Percentiles rank a stretch among this genome's conserved stretches.
phyloP scores from a whole-genome alignment of 2,888 invertebrate genomes.

The Erebia epiphron region DNA sequence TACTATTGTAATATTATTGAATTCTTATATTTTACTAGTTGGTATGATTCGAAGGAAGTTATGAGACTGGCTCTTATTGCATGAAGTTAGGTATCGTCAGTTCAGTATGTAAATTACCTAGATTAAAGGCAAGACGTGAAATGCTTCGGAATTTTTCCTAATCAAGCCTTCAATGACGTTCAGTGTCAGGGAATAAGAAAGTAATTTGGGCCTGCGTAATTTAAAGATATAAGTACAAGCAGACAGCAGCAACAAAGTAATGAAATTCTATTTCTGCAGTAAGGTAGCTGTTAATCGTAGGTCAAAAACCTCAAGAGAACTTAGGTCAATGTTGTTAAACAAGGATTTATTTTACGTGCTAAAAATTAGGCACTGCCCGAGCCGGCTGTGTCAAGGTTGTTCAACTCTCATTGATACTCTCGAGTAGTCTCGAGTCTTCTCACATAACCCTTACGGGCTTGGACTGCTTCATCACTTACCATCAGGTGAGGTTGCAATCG shows the following conservation, averaged over 20 bases:
- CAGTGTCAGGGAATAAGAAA: not conserved
- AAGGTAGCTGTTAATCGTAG: not conserved
- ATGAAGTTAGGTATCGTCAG: not conserved
- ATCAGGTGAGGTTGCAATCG: too few species aligned
- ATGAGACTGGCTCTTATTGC: not conserved
- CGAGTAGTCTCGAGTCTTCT: too few species aligned
- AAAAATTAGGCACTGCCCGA: too few species aligned
- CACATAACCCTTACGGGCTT: too few species aligned
- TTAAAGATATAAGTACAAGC: not conserved
- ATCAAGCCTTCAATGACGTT: constrained; percentile 9
- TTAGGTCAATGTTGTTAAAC: too few species aligned
- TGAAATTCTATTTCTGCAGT: not conserved
- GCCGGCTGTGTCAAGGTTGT: too few species aligned
- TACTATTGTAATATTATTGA: not conserved
- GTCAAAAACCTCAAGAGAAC: not conserved
- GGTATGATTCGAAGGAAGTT: not conserved
- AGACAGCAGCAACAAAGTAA: not conserved
- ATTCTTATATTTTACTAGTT: too few species aligned
- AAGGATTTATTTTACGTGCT: too few species aligned
- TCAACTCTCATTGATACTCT: too few species aligned
- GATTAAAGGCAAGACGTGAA: constrained; percentile 8
- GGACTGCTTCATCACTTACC: too few species aligned
- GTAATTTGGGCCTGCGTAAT: constrained; percentile 11
- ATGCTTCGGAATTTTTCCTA: constrained; percentile 2
- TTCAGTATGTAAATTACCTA: constrained; percentile 3